Base-by-base conservation (phyloP, 2,797 vertebrate species). In the Petrocephalus sullivani region DNA sequence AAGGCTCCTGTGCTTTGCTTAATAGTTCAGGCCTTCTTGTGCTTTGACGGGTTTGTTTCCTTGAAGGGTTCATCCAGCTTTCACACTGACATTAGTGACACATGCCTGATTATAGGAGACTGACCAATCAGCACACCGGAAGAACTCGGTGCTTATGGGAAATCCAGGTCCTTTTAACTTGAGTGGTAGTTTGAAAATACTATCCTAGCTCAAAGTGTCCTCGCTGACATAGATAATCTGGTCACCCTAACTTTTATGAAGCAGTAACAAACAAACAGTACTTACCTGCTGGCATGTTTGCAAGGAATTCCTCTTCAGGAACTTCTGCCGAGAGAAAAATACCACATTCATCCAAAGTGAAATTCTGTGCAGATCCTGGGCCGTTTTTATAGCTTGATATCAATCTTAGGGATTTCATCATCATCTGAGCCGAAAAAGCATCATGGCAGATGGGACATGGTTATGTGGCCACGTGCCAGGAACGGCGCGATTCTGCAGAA, bases 211-310 rank as follows among this genome's bases (percentile, higher is more conserved):
- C 60, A 61, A 23, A 61, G 1, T 8, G 1, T 2, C n/a, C 0
- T 23, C n/a, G 7, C 9, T 28, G 10, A 4, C 23, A 28, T 28
- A 4, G 10, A 64, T 64, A 23, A 64, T 28, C 61, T 28, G 61
- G 61, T 64, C 23, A 64, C 2, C 61, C 61, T 64, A 64, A 23
- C 60, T 64, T 64, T 64, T n/a, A 49, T 46, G n/a, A 6, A 78
- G 0, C 71, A 19, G 19, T 28, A 54, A 54, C 9, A 54, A 54
- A 54, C 9, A 54, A 12, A 82, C 6, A 57, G 57, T 2, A 82
- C 86, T 58, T 64, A 92, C 91, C 91, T 88, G 54, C 78, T 82
- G 33, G 16, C 2, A 88, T 90, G 6, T 92, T 91, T 57, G 88
- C 71, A 41, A 53, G 19, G 21, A 83, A n/a, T 56, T 89, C 33